phyloP scores from a whole-genome alignment of 2,888 invertebrate species.

The Trachelus tabidus region DNA sequence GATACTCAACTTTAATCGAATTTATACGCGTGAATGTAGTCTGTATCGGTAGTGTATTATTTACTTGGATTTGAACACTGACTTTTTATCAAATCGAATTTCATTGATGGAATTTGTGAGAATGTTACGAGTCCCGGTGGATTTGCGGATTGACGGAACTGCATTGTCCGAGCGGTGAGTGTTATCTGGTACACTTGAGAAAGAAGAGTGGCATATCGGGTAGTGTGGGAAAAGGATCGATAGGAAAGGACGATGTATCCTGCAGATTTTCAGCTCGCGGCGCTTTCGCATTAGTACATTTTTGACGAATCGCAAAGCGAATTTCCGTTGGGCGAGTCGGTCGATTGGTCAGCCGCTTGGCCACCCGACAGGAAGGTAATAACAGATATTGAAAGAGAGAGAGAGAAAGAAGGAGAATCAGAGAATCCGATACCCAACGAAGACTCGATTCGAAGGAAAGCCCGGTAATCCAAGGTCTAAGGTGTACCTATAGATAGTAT shows the following conservation, averaged over 20 bases:
- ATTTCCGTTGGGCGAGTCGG: background rate
- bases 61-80: too few species aligned
- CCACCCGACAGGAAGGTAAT: background rate
- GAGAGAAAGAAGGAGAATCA: constrained; percentile 1
- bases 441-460: background rate
- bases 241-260: background rate
- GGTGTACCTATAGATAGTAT: background rate
- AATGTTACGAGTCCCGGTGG: background rate
- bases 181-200: background rate
- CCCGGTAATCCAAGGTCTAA: background rate
- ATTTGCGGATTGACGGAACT: background rate
- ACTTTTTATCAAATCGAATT: background rate
- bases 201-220: background rate
- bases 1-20: background rate
- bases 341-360: background rate
- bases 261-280: background rate
- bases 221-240: background rate
- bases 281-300: background rate
- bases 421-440: background rate
- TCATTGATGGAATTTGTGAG: background rate
- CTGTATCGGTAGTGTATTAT: background rate
- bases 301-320: background rate
- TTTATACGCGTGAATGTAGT: background rate
- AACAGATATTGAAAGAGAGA: constrained; percentile 19
- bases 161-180: background rate